Evolutionary conservation across 2,797 vertebrate genomes (phyloP), one percentile per base, ranked within the genome.

Genomic region (Phrynocephalus forsythii): DNA sequence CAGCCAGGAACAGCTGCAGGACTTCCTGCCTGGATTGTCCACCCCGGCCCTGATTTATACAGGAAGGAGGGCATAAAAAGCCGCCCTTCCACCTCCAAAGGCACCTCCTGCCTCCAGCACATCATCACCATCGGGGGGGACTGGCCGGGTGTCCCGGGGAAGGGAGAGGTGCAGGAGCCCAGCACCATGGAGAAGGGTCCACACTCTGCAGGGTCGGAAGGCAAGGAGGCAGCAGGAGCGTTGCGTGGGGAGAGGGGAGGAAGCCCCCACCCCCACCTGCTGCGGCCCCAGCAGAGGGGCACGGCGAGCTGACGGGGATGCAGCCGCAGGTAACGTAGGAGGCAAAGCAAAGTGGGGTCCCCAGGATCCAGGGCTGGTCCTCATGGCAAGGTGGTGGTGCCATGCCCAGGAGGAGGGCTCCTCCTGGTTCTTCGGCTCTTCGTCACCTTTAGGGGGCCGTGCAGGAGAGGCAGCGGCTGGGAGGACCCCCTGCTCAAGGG

Each of bases 21-120:
- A 98, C 98, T 96, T 99, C 98, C 99, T 98, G 97, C 97, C 96
- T 97, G 97, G 98, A 98, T 98, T 98, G 98, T 98, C 98, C 98
- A 90, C 98, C 98, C 97, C 97, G 93, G 97, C 97, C 52, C 98
- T 97, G 98, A 98, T 98, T 98, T 98, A 97, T 98, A 97, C 97
- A 97, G 98, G 98, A 98, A 96, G 96, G 95, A 92, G 95, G 92
- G 97, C 98, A 98, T 99, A 99, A 99, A 99, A 98, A 98, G 97
- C 98, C 97, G 83, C 96, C 96, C 96, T 96, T 97, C 97, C 97
- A 95, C 96, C 96, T 97, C 97, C 72, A 96, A 95, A 96, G 96
- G 95, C 97, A 97, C 97, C 97, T 97, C 97, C 97, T 96, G 97
- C 96, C 95, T 94, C 93, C 92, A 2, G 63, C 63, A 1, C 69